phyloP scores from a whole-genome alignment of 2,888 invertebrate species.

The Leptogaster cylindrica region DNA sequence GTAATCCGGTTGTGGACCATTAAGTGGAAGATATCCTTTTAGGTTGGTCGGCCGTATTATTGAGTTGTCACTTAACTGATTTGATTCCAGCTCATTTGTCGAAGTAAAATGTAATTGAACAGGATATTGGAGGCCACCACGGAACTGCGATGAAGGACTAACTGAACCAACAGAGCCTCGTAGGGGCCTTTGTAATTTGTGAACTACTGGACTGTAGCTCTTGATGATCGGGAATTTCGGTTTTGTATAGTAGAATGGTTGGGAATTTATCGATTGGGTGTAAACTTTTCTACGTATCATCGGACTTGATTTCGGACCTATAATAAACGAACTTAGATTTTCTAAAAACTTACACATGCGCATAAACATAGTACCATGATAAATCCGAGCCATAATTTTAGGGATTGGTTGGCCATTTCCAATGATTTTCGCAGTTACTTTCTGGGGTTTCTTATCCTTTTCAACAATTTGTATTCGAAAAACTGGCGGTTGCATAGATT shows the following conservation, averaged over 20 bases:
- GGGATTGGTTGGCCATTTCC: slow-evolving; percentile 20
- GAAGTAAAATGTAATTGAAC: not conserved
- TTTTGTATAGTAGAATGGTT: not conserved
- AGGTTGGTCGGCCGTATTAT: slow-evolving; percentile 5
- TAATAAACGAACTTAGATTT: not conserved
- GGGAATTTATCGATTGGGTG: not conserved
- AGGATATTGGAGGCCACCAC: not conserved
- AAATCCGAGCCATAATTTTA: slow-evolving; percentile 17
- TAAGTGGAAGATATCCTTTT: slow-evolving; percentile 8
- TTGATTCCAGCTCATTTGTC: slow-evolving; percentile 20
- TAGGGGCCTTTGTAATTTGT: not conserved
- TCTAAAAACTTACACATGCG: not conserved
- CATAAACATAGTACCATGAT: slow-evolving; percentile 7
- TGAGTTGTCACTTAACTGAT: slow-evolving; percentile 16
- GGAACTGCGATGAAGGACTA: not conserved
- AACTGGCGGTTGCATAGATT: not conserved
- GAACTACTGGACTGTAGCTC: not conserved
- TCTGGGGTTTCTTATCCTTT: slow-evolving; percentile 5
- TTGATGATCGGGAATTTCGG: not conserved
- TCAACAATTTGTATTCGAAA: slow-evolving; percentile 35
- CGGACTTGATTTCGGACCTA: slow-evolving; percentile 23
- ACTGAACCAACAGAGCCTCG: not conserved
- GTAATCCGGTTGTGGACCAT: slow-evolving; percentile 1
- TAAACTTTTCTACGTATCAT: slow-evolving; percentile 9
- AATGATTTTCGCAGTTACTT: slow-evolving; percentile 16